Base-by-base conservation (phyloP, 2,797 vertebrate genomes). In the Spondyliosoma cantharus region DNA sequence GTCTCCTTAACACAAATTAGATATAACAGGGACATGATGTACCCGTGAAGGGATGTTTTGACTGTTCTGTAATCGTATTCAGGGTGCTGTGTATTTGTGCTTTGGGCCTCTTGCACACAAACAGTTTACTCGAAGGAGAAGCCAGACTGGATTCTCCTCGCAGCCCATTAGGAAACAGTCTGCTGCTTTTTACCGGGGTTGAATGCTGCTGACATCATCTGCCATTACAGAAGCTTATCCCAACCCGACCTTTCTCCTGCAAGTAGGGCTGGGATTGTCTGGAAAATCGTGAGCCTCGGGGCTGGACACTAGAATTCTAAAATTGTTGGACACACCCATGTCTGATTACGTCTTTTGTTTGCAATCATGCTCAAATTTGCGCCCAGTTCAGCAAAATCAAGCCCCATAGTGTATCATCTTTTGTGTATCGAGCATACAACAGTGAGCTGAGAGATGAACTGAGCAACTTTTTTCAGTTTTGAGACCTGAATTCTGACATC, bases 121-220 rank as follows among this genome's bases (percentile, higher is more conserved):
- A 68, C 43, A 56, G 72, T 82, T 85, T 78, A 68, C 63, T 84
- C 48, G 74, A 71, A 71, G 69, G 68, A 86, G 75, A 73, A 86
- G 76, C 82, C 73, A 86, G 76, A 79, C 64, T 89, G 61, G 70
- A 87, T 90, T 86, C 69, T 85, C 71, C 52, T 78, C 19, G 14
- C 71, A 82, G 66, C 71, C 81, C 56, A 70, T 84, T 74, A 83
- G 72, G 66, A 83, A 46, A 76, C 75, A 74, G 76, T 78, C 80
- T 81, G 72, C 70, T 76, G 58, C 81, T 82, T 84, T 82, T 68
- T 76, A 89, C 82, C 82, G 50, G 9, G 62, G 45, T 71, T 45
- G 53, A 83, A 70, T 19, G 54, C 67, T 69, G 76, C 78, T 83
- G 76, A 83, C 83, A 76, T 70, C 60, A 81, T 83, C 73, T 76